phyloP scores from a whole-genome alignment of 2,888 invertebrate species.

The Octonoba sinensis region DNA sequence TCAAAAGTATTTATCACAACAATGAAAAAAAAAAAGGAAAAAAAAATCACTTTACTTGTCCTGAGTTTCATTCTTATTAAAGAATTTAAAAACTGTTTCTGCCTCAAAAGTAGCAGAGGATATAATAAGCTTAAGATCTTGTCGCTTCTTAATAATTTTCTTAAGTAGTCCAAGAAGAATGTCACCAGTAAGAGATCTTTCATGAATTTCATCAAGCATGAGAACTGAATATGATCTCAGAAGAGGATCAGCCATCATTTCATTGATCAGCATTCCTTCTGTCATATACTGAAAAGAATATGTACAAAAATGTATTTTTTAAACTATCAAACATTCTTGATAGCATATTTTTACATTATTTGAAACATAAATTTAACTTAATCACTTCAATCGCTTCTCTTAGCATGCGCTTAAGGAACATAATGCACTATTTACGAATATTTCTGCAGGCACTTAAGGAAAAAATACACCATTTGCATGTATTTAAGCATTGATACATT shows the following conservation, averaged over 20 bases:
- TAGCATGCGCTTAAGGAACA: too few species aligned
- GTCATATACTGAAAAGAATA: conserved; percentile 84
- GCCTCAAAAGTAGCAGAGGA: conserved; percentile 97
- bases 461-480: too few species aligned
- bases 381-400: too few species aligned
- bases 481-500: too few species aligned
- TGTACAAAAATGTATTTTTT: not conserved
- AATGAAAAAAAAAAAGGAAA: not conserved
- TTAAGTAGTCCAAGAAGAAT: conserved; percentile 92
- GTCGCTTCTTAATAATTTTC: conserved; percentile 88
- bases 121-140: conserved; percentile 85
- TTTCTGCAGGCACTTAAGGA: too few species aligned
- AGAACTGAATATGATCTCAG: conserved; percentile 88
- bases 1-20: not conserved
- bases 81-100: conserved; percentile 84
- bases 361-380: not conserved
- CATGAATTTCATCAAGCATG: conserved; percentile 95
- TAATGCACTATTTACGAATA: too few species aligned
- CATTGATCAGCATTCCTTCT: conserved; percentile 92
- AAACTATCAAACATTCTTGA: not conserved
- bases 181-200: conserved; percentile 92
- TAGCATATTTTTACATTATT: too few species aligned
- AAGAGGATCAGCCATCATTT: conserved; percentile 95
- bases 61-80: conserved; percentile 75
- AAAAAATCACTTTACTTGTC: conserved; percentile 24